Evolutionary conservation across 2,797 vertebrate genomes (phyloP).

Genomic region (Sylvilagus floridanus): DNA sequence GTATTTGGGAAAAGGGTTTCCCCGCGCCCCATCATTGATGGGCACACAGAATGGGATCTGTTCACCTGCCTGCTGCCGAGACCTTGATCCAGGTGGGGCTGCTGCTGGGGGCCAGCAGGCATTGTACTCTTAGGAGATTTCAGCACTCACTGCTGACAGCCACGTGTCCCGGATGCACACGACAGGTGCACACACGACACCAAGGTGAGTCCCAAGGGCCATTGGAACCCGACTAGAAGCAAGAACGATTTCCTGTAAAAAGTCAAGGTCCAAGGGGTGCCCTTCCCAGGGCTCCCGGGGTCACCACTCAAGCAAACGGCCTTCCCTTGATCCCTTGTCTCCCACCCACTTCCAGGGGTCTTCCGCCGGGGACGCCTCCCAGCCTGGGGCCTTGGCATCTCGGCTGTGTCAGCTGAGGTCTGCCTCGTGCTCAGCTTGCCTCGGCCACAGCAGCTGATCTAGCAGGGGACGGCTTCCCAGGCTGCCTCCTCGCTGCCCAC

Average conservation of each 20-base stretch:
- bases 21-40: neutral
- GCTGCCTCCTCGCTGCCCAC: rapidly evolving
- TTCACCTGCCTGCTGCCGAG: neutral
- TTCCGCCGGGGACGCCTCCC: neutral
- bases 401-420: neutral
- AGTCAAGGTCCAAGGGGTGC: too few relatives aligned
- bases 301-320: neutral
- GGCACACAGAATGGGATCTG: neutral
- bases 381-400: rapidly evolving
- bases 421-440: neutral
- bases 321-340: neutral
- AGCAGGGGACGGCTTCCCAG: neutral
- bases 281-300: rapidly evolving
- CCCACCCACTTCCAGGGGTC: neutral
- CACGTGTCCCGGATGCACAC: rapidly evolving
- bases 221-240: too few relatives aligned
- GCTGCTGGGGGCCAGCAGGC: neutral
- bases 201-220: neutral
- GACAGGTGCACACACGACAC: neutral
- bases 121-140: neutral
- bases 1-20: neutral
- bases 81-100: neutral
- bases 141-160: neutral
- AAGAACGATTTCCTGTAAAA: neutral
- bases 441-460: neutral